phyloP scores from a whole-genome alignment of 2,113 vertebrate genomes.

The Aphelocoma coerulescens region DNA sequence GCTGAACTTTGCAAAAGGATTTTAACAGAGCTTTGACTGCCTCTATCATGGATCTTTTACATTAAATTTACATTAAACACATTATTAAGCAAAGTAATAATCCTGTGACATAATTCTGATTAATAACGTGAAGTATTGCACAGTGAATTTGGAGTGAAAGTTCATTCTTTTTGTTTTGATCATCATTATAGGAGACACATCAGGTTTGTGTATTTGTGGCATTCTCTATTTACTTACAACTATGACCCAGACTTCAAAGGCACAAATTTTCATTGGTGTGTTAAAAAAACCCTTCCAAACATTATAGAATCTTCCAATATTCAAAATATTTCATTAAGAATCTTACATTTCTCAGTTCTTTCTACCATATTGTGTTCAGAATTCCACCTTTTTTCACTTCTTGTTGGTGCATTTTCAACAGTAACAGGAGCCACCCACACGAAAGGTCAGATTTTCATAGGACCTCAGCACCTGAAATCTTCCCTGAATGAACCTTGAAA shows the following conservation, averaged over 20 bases:
- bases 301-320: not conserved
- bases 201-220: not conserved
- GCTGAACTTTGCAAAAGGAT: conserved; percentile 32
- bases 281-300: not conserved
- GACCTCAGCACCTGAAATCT: not conserved
- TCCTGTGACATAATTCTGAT: conserved; percentile 42
- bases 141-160: not conserved
- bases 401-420: not conserved
- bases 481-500: not conserved
- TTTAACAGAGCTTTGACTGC: conserved; percentile 58
- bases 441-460: not conserved
- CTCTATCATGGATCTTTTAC: conserved; percentile 43
- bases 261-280: not conserved
- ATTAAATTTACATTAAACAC: conserved; percentile 64
- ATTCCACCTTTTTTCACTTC: not conserved
- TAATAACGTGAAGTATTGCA: conserved; percentile 31
- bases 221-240: not conserved
- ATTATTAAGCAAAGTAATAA: conserved; percentile 61
- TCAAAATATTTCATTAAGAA: not conserved
- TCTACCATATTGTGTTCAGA: not conserved
- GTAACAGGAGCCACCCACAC: not conserved
- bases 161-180: conserved; percentile 14
- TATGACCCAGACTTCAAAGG: not conserved
- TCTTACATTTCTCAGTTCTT: not conserved
- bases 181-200: not conserved